These are phyloP conservation scores for Eupithecia exiguata DNA, from an alignment of 2,888 invertebrate genomes.

Conservation along the genomic window DNA sequence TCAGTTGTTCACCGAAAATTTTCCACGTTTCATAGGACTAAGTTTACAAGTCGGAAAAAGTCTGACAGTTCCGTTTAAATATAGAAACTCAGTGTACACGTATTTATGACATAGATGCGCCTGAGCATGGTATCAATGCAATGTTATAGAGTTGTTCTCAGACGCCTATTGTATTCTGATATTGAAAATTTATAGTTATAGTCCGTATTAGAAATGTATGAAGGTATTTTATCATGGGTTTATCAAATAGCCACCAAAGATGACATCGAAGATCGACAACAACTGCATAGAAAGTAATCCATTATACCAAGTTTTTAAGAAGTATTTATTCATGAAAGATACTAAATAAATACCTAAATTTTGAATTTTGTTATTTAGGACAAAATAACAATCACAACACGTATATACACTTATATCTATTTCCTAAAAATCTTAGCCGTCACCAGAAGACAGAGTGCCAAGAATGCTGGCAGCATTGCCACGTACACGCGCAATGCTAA, in stretches of 20 bases:
- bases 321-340: too few relatives aligned
- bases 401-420: too few relatives aligned
- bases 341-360: too few relatives aligned
- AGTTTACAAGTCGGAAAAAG: neutral
- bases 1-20: neutral
- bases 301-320: neutral
- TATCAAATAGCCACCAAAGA: slow-evolving; percentile 13
- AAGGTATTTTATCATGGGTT: slow-evolving; percentile 27
- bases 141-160: slow-evolving; percentile 64
- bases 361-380: too few relatives aligned
- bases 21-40: neutral
- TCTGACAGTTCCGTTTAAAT: neutral
- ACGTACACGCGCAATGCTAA: too few relatives aligned
- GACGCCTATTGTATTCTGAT: slow-evolving; percentile 77
- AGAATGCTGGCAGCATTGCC: too few relatives aligned
- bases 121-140: slow-evolving; percentile 62
- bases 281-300: neutral
- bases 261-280: neutral
- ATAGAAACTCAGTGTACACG: slow-evolving; percentile 48
- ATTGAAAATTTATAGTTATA: slow-evolving; percentile 40
- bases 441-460: too few relatives aligned
- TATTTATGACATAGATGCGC: slow-evolving; percentile 78
- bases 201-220: slow-evolving; percentile 32
- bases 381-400: too few relatives aligned
- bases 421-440: too few relatives aligned